Percentiles rank a stretch among this genome's conserved stretches.
Evolutionary conservation across 2,797 vertebrate genomes (phyloP).

Genomic region (Leptatherina wallacei): DNA sequence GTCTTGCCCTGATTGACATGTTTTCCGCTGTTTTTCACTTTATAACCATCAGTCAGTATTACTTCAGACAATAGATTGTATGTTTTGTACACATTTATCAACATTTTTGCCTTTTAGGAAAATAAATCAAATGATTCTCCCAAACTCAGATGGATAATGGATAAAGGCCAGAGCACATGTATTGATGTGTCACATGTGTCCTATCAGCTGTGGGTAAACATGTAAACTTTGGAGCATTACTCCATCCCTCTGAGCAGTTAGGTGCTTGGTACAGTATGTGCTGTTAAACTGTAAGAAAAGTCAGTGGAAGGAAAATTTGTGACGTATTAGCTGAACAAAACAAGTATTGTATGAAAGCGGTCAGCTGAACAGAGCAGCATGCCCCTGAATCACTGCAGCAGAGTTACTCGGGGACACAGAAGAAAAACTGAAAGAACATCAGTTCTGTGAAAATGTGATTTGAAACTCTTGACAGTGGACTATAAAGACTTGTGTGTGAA

Average conservation of each 20-base stretch:
- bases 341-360: constrained; percentile 45
- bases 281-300: constrained; percentile 46
- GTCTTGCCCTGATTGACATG: background rate
- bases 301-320: constrained; percentile 16
- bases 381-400: constrained; percentile 25
- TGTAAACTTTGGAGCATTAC: background rate
- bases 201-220: background rate
- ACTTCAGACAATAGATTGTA: background rate
- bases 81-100: background rate
- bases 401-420: constrained; percentile 46
- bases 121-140: background rate
- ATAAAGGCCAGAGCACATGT: background rate
- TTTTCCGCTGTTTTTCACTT: accelerated
- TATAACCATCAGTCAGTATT: background rate
- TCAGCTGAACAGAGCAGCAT: constrained; percentile 62
- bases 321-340: constrained; percentile 57
- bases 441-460: constrained; percentile 49
- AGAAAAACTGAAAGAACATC: constrained; percentile 23
- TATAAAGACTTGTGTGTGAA: constrained; percentile 45
- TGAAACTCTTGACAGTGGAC: constrained; percentile 15
- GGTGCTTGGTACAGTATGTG: background rate
- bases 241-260: background rate
- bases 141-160: background rate
- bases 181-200: background rate
- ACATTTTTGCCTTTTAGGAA: background rate